Conservation (phyloP, 2,888 invertebrate species). For the Leuctra nigra region DNA sequence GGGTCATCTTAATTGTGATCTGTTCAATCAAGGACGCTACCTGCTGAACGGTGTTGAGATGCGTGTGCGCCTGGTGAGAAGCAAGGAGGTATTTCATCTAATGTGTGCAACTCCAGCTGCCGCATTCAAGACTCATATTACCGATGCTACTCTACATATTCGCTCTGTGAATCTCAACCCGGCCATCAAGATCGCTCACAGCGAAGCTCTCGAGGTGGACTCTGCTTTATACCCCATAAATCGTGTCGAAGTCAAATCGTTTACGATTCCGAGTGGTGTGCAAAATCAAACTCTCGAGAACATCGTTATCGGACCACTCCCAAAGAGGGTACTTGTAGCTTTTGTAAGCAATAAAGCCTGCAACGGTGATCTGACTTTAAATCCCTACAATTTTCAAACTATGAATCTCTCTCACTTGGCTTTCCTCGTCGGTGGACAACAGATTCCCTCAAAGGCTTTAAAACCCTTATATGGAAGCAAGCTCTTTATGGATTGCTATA, state of each 20-base stretch:
- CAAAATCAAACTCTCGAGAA: not conserved
- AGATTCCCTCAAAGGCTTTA: not conserved
- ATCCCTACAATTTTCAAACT: not conserved
- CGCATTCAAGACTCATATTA: not conserved
- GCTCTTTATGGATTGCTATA: no score
- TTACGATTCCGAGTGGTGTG: not conserved
- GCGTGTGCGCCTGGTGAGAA: not conserved
- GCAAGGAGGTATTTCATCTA: not conserved
- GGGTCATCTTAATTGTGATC: not conserved
- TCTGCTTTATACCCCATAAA: not conserved
- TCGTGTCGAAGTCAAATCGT: not conserved
- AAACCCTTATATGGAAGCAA: not conserved
- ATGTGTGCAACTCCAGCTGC: not conserved
- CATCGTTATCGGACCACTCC: not conserved
- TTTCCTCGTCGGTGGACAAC: not conserved
- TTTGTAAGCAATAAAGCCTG: not conserved
- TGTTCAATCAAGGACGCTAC: not conserved
- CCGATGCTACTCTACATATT: not conserved
- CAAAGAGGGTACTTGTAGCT: not conserved
- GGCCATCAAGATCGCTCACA: not conserved
- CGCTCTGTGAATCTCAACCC: not conserved
- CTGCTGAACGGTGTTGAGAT: not conserved
- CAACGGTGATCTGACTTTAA: no score
- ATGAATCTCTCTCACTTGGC: not conserved
- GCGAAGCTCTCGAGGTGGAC: not conserved